Conservation (phyloP, 2,888 invertebrate genomes). For the Scaptomyza parva region DNA sequence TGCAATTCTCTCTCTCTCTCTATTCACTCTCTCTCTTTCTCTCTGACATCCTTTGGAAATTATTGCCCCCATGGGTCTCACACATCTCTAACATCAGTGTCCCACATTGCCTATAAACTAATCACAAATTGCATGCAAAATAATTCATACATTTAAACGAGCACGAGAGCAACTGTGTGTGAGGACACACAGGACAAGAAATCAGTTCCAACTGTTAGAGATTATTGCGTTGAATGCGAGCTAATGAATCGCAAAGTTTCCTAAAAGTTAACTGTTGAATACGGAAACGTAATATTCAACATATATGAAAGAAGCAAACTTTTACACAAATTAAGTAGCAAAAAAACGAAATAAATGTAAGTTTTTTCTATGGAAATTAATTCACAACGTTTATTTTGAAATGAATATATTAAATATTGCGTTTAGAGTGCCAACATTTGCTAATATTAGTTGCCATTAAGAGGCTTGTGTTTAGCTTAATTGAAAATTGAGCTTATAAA, state of each 20-base stretch:
- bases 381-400: background rate
- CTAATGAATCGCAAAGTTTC: conserved; percentile 37
- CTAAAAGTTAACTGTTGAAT: conserved; percentile 22
- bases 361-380: conserved; percentile 2
- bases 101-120: conserved; percentile 37
- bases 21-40: background rate
- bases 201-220: conserved; percentile 16
- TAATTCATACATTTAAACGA: conserved; percentile 5
- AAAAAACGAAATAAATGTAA: conserved; percentile 1
- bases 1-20: conserved; percentile 15
- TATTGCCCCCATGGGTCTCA: conserved; percentile 18
- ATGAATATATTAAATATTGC: background rate
- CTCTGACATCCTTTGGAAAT: conserved; percentile 26
- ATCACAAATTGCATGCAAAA: conserved; percentile 34
- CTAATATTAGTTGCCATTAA: conserved; percentile 11
- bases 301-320: conserved; percentile 2
- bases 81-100: conserved; percentile 3
- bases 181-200: background rate
- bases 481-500: too few species aligned
- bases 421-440: background rate
- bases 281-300: conserved; percentile 15
- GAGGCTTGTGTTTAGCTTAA: background rate
- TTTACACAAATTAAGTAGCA: conserved; percentile 12
- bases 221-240: conserved; percentile 38
- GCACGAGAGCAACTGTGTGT: background rate